Conservation (phyloP, 2,888 invertebrate species). For the Lepidocyrtinus sp. region DNA sequence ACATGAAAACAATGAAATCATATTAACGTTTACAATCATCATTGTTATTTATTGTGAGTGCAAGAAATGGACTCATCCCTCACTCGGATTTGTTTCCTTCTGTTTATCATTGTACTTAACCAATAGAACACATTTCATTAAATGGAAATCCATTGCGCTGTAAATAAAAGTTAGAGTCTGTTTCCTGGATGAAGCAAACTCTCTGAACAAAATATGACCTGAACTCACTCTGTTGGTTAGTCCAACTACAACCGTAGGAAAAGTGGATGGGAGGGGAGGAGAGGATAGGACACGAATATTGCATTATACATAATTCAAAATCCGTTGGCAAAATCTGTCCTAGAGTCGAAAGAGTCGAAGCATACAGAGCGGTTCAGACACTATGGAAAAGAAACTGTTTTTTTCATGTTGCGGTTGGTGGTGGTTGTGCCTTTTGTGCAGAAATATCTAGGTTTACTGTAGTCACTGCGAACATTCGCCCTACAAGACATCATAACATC, state of each 20-base stretch:
- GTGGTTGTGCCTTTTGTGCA: neutral
- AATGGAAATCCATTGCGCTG: neutral
- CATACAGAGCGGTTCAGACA: neutral
- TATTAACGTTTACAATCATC: slow-evolving; percentile 10
- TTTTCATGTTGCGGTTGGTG: neutral
- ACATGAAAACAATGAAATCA: slow-evolving; percentile 4
- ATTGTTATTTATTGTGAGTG: slow-evolving; percentile 7
- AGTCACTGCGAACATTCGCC: too few relatives aligned
- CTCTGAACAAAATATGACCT: slow-evolving; percentile 4
- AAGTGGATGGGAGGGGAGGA: too few relatives aligned
- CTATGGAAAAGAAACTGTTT: neutral
- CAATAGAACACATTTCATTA: slow-evolving; percentile 18
- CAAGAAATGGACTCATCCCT: neutral
- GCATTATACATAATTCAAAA: slow-evolving; percentile 18
- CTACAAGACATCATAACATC: slow-evolving; percentile 8
- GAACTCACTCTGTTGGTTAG: too few relatives aligned
- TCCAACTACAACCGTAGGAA: neutral
- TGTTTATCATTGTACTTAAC: slow-evolving; percentile 15
- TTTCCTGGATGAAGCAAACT: neutral
- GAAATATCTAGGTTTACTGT: too few relatives aligned
- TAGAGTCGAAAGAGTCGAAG: too few relatives aligned
- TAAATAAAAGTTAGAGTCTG: neutral
- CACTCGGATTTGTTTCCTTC: too few relatives aligned
- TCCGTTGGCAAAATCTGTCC: slow-evolving; percentile 8
- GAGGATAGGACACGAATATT: slow-evolving; percentile 15